A percentile compares a stretch with the other conserved stretches of the same genome.
Evolutionary conservation across 2,113 vertebrate genomes (phyloP).

Genomic region (Tyto alba): DNA sequence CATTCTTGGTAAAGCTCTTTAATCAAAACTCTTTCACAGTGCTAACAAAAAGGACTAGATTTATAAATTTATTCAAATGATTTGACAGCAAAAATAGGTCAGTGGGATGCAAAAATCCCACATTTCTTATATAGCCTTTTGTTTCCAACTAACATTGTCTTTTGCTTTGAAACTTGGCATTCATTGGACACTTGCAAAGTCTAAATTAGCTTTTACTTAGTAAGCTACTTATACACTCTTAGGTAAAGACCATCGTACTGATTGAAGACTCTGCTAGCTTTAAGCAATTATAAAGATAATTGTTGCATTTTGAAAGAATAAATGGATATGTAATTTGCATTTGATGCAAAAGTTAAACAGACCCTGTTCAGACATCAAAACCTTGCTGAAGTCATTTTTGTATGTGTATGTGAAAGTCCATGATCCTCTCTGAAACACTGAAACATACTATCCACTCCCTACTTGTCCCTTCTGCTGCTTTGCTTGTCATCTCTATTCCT

Average conservation of each 20-base stretch:
- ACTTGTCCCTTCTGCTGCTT: not conserved
- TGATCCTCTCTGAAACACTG: not conserved
- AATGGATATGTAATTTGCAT: not conserved
- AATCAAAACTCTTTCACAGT: conserved; percentile 19
- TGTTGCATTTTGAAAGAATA: not conserved
- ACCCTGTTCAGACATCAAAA: not conserved
- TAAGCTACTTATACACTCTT: not conserved
- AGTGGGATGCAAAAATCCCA: not conserved
- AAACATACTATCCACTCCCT: not conserved
- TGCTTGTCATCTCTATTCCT: not conserved
- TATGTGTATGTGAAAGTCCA: not conserved
- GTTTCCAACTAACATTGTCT: not conserved
- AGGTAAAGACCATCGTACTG: not conserved
- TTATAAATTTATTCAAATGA: conserved; percentile 23
- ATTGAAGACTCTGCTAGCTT: not conserved
- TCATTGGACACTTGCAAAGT: not conserved
- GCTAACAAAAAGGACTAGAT: not conserved
- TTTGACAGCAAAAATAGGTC: conserved; percentile 45
- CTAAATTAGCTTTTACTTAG: not conserved
- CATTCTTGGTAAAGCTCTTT: conserved; percentile 24
- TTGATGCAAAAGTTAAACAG: not conserved
- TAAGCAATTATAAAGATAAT: not conserved
- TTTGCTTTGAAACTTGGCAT: not conserved
- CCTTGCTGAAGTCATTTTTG: not conserved
- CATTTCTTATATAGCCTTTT: not conserved